Percentiles rank a stretch among this genome's conserved stretches.
These are phyloP conservation scores for Hozukius guyotensis DNA, from an alignment of 2,797 vertebrate genomes.

Conservation along the genomic window DNA sequence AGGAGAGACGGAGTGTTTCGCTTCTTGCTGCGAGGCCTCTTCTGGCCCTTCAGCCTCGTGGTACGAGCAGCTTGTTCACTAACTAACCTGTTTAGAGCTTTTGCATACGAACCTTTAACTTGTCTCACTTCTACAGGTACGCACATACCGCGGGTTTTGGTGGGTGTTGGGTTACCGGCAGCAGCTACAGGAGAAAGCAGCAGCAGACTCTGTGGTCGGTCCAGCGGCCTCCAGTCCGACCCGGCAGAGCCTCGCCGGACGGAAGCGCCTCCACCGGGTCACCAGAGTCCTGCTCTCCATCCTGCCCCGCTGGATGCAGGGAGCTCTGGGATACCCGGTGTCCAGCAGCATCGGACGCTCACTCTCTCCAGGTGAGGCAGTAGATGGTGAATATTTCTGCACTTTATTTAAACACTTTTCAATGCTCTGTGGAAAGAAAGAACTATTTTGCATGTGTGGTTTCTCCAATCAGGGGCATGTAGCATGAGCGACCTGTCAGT, in stretches of 20 bases:
- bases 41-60: conserved; percentile 81
- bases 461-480: too few relatives aligned
- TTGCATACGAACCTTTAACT: fast-evolving
- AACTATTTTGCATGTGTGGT: too few relatives aligned
- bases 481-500: too few relatives aligned
- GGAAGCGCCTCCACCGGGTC: conserved; percentile 75
- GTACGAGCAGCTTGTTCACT: conserved; percentile 54
- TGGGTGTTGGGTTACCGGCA: conserved; percentile 72
- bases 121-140: conserved; percentile 53
- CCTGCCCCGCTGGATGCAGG: conserved; percentile 79
- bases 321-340: conserved; percentile 78
- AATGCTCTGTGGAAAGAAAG: too few relatives aligned
- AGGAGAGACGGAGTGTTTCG: conserved; percentile 57
- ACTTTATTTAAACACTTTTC: too few relatives aligned
- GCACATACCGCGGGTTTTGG: conserved; percentile 70
- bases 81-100: too few relatives aligned
- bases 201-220: not conserved
- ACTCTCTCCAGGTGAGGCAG: conserved; percentile 76
- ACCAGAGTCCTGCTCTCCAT: conserved; percentile 75
- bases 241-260: conserved; percentile 67
- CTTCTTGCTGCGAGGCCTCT: conserved; percentile 67
- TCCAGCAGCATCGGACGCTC: conserved; percentile 72
- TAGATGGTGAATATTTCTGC: too few relatives aligned
- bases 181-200: not conserved
- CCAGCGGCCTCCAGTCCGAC: conserved; percentile 12